Evolutionary conservation across 2,113 vertebrate species (phyloP).

Genomic region (Vidua chalybeata): DNA sequence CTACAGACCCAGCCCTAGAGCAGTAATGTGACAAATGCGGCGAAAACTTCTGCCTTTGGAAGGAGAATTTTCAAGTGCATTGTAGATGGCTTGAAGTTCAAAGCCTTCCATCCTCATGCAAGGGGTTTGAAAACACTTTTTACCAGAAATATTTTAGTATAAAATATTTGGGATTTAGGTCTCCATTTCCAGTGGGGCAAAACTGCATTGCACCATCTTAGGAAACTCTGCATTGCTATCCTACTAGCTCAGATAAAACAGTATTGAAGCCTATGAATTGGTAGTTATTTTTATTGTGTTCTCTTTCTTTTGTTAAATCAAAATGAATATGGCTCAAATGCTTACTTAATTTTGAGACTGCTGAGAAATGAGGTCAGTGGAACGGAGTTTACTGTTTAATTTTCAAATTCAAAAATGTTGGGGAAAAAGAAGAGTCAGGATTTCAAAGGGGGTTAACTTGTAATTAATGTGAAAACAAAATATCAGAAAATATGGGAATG

Average conservation of each 20-base stretch:
- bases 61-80: background rate
- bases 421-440: background rate
- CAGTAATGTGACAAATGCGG: fast-evolving
- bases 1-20: background rate
- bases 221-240: background rate
- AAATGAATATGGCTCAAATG: background rate
- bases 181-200: background rate
- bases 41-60: background rate
- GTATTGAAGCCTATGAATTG: background rate
- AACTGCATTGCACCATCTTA: background rate
- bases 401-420: background rate
- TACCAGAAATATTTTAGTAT: background rate
- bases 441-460: background rate
- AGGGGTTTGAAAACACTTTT: background rate
- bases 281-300: background rate
- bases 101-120: background rate
- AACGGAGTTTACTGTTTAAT: background rate
- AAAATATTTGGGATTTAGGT: background rate
- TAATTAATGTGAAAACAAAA: background rate
- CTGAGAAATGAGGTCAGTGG: background rate
- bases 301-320: background rate
- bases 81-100: background rate
- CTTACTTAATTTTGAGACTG: background rate
- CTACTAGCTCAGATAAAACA: background rate
- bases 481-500: background rate